Conservation (phyloP, 2,888 invertebrate genomes). For the Myopa tessellatipennis region DNA sequence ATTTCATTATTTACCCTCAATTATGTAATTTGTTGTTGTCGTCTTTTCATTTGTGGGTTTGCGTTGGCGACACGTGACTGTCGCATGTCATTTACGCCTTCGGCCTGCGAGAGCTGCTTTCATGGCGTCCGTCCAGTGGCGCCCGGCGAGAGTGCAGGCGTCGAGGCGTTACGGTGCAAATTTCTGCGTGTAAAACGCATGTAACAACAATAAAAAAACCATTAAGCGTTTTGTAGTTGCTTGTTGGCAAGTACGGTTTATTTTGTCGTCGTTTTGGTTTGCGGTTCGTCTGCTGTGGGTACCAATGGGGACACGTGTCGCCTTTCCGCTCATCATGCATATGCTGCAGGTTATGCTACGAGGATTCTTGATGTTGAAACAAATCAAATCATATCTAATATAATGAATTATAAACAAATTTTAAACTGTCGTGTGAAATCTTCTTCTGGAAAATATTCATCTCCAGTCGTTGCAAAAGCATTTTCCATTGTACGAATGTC, state of each 20-base stretch:
- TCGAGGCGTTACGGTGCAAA: constrained; percentile 27
- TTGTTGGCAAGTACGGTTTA: constrained; percentile 35
- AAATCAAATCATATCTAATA: constrained; percentile 2
- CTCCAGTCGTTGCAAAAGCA: not conserved
- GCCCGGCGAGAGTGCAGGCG: constrained; percentile 25
- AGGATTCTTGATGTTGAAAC: constrained; percentile 1
- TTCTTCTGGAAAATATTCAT: not conserved
- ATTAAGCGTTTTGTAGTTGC: constrained; percentile 62
- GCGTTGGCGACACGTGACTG: constrained; percentile 36
- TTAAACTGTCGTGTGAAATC: not conserved
- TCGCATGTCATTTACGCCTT: constrained; percentile 20
- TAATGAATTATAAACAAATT: constrained; percentile 15
- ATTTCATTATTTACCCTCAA: constrained; percentile 39
- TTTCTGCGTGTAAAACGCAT: constrained; percentile 57
- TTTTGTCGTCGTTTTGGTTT: constrained; percentile 28
- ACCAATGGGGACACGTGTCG: constrained; percentile 31
- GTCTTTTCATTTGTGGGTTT: constrained; percentile 16
- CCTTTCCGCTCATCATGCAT: constrained; percentile 23
- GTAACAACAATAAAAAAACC: constrained; percentile 51
- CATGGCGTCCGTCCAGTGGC: not conserved
- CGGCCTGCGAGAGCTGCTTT: not conserved
- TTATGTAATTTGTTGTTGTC: constrained; percentile 35
- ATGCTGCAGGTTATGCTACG: constrained; percentile 21
- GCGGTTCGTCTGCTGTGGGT: constrained; percentile 29
- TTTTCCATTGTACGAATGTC: too few relatives aligned